phyloP scores from a whole-genome alignment of 2,888 invertebrate genomes.

The Diplolepis rosae region DNA sequence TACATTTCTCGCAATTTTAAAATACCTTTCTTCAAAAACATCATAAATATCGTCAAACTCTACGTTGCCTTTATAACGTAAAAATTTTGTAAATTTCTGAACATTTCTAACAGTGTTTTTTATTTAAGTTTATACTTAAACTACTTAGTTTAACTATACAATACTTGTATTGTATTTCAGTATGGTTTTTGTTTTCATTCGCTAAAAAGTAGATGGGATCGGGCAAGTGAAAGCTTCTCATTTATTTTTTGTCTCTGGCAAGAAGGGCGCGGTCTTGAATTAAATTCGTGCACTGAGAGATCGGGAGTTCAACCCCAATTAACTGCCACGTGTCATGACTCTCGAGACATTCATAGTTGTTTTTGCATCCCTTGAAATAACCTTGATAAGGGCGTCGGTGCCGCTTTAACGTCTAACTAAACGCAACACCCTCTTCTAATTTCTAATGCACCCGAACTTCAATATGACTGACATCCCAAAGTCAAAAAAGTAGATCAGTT shows the following conservation, averaged over 20 bases:
- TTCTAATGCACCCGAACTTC: constrained; percentile 56
- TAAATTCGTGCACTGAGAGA: constrained; percentile 45
- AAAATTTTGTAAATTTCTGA: no score
- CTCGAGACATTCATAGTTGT: constrained; percentile 59
- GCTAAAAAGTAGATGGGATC: not conserved
- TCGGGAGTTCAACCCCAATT: constrained; percentile 57
- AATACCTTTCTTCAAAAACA: no score
- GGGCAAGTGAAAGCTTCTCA: not conserved
- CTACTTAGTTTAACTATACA: no score
- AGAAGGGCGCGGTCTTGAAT: constrained; percentile 31
- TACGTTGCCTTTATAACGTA: no score
- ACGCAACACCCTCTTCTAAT: constrained; percentile 53
- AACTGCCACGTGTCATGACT: constrained; percentile 58
- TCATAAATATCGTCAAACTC: no score
- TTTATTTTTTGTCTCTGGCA: constrained; percentile 16
- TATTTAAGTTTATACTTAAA: no score
- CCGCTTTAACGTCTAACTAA: constrained; percentile 48
- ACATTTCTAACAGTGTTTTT: no score
- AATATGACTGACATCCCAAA: constrained; percentile 47
- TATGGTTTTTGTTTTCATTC: not conserved
- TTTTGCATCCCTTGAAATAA: constrained; percentile 50
- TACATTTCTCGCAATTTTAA: no score
- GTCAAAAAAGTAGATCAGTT: constrained; percentile 46
- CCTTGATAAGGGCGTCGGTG: constrained; percentile 42
- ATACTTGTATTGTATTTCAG: not conserved